phyloP scores from a whole-genome alignment of 2,113 vertebrate species.

The Gallinago paraguaiae region DNA sequence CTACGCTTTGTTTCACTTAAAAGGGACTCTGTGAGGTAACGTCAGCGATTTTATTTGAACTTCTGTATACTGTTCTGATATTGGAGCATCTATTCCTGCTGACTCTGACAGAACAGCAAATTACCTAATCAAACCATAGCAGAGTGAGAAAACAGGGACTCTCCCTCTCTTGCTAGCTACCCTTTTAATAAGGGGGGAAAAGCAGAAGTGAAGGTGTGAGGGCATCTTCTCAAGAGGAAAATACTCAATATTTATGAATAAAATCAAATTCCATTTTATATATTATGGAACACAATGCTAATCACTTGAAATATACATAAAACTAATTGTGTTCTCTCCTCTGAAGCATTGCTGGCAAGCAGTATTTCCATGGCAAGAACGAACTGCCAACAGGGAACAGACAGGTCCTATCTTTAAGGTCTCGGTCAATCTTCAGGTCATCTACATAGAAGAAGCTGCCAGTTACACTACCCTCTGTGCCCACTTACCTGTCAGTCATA shows the following conservation, averaged over 20 bases:
- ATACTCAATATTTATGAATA: not conserved
- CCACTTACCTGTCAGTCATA: not conserved
- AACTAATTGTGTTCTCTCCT: not conserved
- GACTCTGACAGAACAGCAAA: not conserved
- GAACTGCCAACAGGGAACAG: not conserved
- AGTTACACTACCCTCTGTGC: not conserved
- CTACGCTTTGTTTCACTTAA: not conserved
- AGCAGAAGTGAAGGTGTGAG: not conserved
- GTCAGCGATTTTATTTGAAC: not conserved
- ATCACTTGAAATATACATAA: not conserved
- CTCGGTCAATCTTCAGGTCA: not conserved
- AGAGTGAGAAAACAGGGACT: not conserved
- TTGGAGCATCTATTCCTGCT: not conserved
- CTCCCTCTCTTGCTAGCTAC: not conserved
- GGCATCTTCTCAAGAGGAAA: not conserved
- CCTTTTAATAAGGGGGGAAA: not conserved
- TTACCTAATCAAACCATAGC: not conserved
- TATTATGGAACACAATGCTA: not conserved
- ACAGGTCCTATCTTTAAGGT: not conserved
- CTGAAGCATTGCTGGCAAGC: not conserved
- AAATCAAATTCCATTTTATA: not conserved
- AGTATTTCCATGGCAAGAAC: not conserved
- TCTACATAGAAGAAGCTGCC: not conserved
- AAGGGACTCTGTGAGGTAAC: not conserved
- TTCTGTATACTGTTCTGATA: not conserved